Conservation (phyloP, 1,140 invertebrate genomes). For the Geopemphigus sp. region DNA sequence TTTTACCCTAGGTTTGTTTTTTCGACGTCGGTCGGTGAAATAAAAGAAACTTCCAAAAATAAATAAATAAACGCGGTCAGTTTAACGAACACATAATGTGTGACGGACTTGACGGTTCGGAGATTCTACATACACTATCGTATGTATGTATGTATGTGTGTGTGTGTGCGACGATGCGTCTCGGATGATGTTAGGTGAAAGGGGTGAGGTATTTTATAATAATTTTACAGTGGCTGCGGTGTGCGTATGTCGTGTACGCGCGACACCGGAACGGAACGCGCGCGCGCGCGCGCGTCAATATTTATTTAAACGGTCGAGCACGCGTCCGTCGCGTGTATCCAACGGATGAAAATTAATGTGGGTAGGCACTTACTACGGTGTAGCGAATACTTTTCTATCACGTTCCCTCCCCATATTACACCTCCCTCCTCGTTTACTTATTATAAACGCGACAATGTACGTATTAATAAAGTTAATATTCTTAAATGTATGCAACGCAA, state of each 20-base stretch:
- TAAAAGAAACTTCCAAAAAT: background rate
- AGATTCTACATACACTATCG: background rate
- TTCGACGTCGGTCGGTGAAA: background rate
- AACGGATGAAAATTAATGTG: background rate
- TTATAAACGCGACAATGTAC: too few species aligned
- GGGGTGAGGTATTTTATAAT: background rate
- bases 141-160: too few species aligned
- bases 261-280: background rate
- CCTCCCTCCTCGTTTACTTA: background rate
- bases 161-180: background rate
- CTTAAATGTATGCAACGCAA: too few species aligned
- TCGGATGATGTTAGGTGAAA: background rate
- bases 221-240: background rate
- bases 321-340: background rate
- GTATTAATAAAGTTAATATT: background rate
- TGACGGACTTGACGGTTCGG: slow-evolving; percentile 41
- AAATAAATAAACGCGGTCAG: slow-evolving; percentile 25
- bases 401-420: too few species aligned
- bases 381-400: too few species aligned
- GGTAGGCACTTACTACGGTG: too few species aligned
- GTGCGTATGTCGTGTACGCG: background rate
- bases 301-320: slow-evolving; percentile 39
- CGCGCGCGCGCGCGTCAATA: slow-evolving; percentile 3
- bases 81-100: slow-evolving; percentile 42
- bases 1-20: slow-evolving; percentile 10